phyloP scores from a whole-genome alignment of 2,113 vertebrate genomes.

The Sapayoa aenigma region DNA sequence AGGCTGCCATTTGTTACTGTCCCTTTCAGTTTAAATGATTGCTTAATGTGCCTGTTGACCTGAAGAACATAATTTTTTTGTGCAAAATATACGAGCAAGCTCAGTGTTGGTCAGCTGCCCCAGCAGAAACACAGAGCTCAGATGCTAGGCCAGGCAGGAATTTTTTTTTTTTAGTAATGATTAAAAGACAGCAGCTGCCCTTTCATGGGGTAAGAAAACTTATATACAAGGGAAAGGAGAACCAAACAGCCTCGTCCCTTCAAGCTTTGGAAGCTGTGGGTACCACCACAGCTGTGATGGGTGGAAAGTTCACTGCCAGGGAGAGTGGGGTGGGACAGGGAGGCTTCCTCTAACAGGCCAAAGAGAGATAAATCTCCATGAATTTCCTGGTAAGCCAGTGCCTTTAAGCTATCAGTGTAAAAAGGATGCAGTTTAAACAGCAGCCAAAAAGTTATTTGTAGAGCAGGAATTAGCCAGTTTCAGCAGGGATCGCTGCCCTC shows the following conservation, averaged over 20 bases:
- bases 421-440: not conserved
- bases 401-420: not conserved
- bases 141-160: not conserved
- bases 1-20: not conserved
- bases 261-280: not conserved
- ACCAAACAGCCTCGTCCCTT: not conserved
- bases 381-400: not conserved
- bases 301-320: not conserved
- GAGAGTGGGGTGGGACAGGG: not conserved
- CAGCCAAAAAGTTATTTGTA: not conserved
- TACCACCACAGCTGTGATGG: not conserved
- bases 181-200: not conserved
- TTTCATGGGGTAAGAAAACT: not conserved
- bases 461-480: not conserved
- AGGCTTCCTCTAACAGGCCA: not conserved
- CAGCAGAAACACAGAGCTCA: not conserved
- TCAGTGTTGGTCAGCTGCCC: not conserved
- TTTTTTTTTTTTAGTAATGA: not conserved
- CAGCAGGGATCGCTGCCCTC: not conserved
- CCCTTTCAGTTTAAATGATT: not conserved
- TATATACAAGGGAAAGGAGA: not conserved
- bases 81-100: not conserved
- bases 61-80: not conserved
- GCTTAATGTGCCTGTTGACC: not conserved
- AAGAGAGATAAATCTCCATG: not conserved